phyloP scores from a whole-genome alignment of 2,888 invertebrate genomes.

The Melangyna quadrimaculata region DNA sequence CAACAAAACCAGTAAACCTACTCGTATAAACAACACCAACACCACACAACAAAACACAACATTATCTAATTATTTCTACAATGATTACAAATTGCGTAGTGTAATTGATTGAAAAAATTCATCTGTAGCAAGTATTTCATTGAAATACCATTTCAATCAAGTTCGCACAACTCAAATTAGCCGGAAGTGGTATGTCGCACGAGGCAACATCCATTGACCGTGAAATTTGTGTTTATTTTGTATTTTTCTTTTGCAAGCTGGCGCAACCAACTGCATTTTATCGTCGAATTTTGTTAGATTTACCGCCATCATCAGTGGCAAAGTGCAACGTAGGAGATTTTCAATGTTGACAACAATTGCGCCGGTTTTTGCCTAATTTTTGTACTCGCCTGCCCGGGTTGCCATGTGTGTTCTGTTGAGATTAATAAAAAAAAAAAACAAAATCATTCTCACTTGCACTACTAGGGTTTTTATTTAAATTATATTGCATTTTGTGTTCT shows the following conservation, averaged over 20 bases:
- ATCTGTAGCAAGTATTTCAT: slow-evolving; percentile 35
- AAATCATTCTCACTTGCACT: no score
- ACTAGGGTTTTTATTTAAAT: no score
- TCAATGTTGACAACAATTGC: slow-evolving; percentile 52
- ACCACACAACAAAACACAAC: background rate
- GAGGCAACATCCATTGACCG: slow-evolving; percentile 69
- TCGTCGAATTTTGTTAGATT: slow-evolving; percentile 43
- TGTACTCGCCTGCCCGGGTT: background rate
- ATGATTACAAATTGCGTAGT: slow-evolving; percentile 26
- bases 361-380: background rate
- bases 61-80: background rate
- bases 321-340: slow-evolving; percentile 3
- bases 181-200: slow-evolving; percentile 65
- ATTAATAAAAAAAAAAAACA: background rate
- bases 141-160: slow-evolving; percentile 42
- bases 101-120: slow-evolving; percentile 44
- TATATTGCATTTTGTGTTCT: no score
- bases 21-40: background rate
- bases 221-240: slow-evolving; percentile 38
- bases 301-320: background rate
- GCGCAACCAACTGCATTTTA: slow-evolving; percentile 41
- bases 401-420: background rate
- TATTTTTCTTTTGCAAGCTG: background rate
- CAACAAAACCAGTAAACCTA: background rate
- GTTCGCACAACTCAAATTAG: slow-evolving; percentile 47